Percentiles rank a stretch among this genome's conserved stretches.
phyloP scores from a whole-genome alignment of 1,140 invertebrate genomes.

The Linepithema humile region DNA sequence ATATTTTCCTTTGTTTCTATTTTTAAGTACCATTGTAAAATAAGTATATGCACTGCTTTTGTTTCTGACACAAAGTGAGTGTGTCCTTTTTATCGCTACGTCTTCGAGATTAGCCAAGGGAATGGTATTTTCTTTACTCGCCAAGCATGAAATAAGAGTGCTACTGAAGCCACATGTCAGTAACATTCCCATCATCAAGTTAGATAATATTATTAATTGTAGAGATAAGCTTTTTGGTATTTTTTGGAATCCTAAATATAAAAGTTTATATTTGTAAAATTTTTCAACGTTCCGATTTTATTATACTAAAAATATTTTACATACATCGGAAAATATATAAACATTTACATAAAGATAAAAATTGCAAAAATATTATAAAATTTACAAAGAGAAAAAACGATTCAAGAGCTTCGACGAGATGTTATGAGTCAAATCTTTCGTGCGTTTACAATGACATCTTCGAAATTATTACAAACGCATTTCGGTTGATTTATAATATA shows the following conservation, averaged over 20 bases:
- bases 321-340: not conserved
- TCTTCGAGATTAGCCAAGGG: conserved; percentile 67
- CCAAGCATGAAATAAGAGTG: conserved; percentile 70
- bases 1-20: conserved; percentile 17
- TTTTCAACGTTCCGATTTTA: not conserved
- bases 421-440: too few species aligned
- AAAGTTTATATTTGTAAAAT: not conserved
- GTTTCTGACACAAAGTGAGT: conserved; percentile 72
- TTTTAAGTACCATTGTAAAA: conserved; percentile 56
- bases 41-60: conserved; percentile 62
- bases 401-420: too few species aligned
- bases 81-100: conserved; percentile 58
- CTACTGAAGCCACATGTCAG: conserved; percentile 71
- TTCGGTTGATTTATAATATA: too few species aligned
- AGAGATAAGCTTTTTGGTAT: conserved; percentile 69
- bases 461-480: too few species aligned
- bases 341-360: not conserved
- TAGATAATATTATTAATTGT: conserved; percentile 64
- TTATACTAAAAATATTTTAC: too few species aligned
- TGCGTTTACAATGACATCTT: too few species aligned
- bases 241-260: conserved; percentile 66
- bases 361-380: not conserved
- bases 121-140: conserved; percentile 61
- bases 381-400: too few species aligned
- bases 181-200: conserved; percentile 71